phyloP scores from a whole-genome alignment of 2,797 vertebrate species.

The Champsocephalus esox region DNA sequence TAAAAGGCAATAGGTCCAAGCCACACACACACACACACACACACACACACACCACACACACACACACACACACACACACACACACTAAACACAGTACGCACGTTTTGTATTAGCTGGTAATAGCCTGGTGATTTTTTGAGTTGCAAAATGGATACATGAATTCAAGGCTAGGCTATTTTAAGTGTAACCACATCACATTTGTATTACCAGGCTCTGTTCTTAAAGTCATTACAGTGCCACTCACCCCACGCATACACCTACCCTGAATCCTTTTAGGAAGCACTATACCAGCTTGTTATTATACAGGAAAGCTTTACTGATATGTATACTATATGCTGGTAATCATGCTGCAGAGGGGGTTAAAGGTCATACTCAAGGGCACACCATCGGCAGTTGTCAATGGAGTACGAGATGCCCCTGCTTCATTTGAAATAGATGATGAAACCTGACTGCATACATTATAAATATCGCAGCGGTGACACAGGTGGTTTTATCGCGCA shows the following conservation, averaged over 20 bases:
- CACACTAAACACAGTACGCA: background rate
- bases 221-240: conserved; percentile 30
- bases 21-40: background rate
- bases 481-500: conserved; percentile 51
- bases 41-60: too few species aligned
- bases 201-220: conserved; percentile 35
- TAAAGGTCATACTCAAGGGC: conserved; percentile 64
- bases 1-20: too few species aligned
- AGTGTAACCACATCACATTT: conserved; percentile 27
- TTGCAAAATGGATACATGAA: conserved; percentile 43
- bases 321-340: background rate
- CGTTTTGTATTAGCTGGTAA: conserved; percentile 20
- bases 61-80: too few species aligned
- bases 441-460: conserved; percentile 58
- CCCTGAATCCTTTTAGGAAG: conserved; percentile 27
- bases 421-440: conserved; percentile 48
- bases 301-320: conserved; percentile 12
- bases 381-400: conserved; percentile 26
- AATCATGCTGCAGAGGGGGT: conserved; percentile 30
- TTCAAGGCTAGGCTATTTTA: conserved; percentile 35
- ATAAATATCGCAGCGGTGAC: conserved; percentile 35
- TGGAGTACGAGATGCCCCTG: conserved; percentile 1
- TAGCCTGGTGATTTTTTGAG: conserved; percentile 37
- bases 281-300: conserved; percentile 22
- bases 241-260: conserved; percentile 32